phyloP scores from a whole-genome alignment of 2,113 vertebrate genomes.

The Charina bottae region DNA sequence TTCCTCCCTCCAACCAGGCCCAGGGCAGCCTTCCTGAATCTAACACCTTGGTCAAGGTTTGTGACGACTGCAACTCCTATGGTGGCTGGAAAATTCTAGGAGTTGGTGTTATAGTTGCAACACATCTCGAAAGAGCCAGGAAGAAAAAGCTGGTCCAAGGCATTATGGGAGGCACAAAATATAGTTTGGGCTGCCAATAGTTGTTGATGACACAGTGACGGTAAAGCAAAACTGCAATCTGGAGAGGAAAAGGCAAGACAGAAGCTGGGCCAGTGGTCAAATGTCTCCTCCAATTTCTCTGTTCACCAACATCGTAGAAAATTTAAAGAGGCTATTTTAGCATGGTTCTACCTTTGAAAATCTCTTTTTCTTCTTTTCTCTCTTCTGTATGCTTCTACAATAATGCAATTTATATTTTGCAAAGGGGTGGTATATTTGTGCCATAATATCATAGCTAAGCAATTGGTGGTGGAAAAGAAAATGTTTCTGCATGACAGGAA shows the following conservation, averaged over 20 bases:
- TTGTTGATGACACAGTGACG: background rate
- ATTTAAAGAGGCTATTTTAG: background rate
- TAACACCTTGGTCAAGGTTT: too few relatives aligned
- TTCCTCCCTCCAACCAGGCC: too few relatives aligned
- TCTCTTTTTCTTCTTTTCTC: background rate
- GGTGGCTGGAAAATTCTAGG: too few relatives aligned
- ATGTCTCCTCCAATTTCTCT: background rate
- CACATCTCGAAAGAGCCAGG: too few relatives aligned
- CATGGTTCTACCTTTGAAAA: background rate
- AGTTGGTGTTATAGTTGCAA: too few relatives aligned
- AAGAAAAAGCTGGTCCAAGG: too few relatives aligned
- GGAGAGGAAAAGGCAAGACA: background rate
- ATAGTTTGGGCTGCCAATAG: background rate
- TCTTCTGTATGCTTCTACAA: constrained; percentile 24
- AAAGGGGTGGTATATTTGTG: constrained; percentile 14
- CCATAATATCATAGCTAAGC: background rate
- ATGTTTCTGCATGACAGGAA: background rate
- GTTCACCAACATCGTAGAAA: background rate
- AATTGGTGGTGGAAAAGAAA: background rate
- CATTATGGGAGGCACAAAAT: background rate
- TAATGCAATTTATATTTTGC: constrained; percentile 18
- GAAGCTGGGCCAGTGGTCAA: background rate
- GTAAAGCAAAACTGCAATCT: background rate
- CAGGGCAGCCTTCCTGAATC: too few relatives aligned
- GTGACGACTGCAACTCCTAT: too few relatives aligned